Evolutionary conservation across 2,888 invertebrate species (phyloP).

Genomic region (Tupiocoris notatus): DNA sequence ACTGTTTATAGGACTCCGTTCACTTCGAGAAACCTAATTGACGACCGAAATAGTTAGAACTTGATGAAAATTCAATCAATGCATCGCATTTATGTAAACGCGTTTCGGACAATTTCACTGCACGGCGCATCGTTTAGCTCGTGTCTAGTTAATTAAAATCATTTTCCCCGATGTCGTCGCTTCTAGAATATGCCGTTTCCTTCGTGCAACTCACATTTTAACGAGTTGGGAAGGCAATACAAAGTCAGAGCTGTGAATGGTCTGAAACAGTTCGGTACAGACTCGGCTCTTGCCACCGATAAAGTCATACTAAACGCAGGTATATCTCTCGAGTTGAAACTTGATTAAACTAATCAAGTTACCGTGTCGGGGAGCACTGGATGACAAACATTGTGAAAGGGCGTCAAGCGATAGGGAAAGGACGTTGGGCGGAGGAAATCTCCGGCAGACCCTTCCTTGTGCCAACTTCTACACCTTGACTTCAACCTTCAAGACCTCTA

Average conservation of each 20-base stretch:
- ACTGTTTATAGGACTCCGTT: too few species aligned
- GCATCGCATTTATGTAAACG: too few species aligned
- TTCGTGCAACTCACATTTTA: background rate
- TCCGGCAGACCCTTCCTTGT: background rate
- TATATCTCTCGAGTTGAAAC: constrained; percentile 34
- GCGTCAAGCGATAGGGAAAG: background rate
- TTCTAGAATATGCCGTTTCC: background rate
- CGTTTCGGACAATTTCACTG: too few species aligned
- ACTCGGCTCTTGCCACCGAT: background rate
- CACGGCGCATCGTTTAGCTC: too few species aligned
- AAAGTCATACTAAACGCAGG: constrained; percentile 36
- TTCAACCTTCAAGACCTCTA: background rate
- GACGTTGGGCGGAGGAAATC: too few species aligned
- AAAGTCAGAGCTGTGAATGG: background rate
- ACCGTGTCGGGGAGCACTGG: constrained; percentile 12
- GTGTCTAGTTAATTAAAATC: background rate
- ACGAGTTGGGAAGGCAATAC: background rate
- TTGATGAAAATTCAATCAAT: too few species aligned
- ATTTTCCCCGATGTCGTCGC: background rate
- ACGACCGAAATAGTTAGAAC: too few species aligned
- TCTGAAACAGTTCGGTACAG: background rate
- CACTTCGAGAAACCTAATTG: too few species aligned
- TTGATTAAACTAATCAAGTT: constrained; percentile 40
- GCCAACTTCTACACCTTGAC: background rate
- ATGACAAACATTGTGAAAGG: constrained; percentile 18